Conservation (phyloP, 2,888 invertebrate genomes). For the Dastarcus helophoroides region DNA sequence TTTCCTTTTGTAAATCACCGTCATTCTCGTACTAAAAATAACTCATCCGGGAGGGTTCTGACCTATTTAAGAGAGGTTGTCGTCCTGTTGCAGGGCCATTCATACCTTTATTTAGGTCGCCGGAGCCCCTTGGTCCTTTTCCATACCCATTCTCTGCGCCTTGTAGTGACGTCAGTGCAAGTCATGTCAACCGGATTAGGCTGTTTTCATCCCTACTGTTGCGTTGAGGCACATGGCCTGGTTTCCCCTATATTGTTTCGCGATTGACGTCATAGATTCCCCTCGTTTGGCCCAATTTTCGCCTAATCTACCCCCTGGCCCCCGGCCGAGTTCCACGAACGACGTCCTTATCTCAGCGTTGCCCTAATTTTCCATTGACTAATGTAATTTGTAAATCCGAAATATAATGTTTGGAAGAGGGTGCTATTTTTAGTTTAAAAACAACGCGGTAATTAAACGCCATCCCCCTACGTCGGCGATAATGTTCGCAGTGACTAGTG, state of each 20-base stretch:
- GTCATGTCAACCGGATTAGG: not conserved
- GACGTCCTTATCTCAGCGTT: too few relatives aligned
- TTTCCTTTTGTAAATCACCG: constrained; percentile 4
- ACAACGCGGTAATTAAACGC: too few relatives aligned
- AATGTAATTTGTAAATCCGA: too few relatives aligned
- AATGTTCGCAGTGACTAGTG: too few relatives aligned
- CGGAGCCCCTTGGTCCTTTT: constrained; percentile 2
- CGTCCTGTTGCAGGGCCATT: constrained; percentile 27
- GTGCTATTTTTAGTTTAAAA: too few relatives aligned
- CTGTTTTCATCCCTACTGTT: constrained; percentile 4
- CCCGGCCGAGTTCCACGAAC: too few relatives aligned
- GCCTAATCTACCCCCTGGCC: too few relatives aligned
- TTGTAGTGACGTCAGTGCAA: constrained; percentile 1
- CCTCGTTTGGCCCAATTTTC: too few relatives aligned
- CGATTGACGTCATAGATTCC: constrained; percentile 14
- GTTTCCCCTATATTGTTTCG: constrained; percentile 7
- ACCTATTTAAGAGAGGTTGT: constrained; percentile 28
- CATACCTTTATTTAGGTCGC: constrained; percentile 17
- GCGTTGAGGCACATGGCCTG: constrained; percentile 6
- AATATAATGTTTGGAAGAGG: too few relatives aligned
- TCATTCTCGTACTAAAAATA: constrained; percentile 20
- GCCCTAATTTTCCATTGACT: too few relatives aligned
- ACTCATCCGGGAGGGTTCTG: constrained; percentile 20
- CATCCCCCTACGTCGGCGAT: too few relatives aligned
- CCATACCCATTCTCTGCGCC: not conserved